Evolutionary conservation across 2,113 vertebrate species (phyloP).

Genomic region (Falco punctatus): DNA sequence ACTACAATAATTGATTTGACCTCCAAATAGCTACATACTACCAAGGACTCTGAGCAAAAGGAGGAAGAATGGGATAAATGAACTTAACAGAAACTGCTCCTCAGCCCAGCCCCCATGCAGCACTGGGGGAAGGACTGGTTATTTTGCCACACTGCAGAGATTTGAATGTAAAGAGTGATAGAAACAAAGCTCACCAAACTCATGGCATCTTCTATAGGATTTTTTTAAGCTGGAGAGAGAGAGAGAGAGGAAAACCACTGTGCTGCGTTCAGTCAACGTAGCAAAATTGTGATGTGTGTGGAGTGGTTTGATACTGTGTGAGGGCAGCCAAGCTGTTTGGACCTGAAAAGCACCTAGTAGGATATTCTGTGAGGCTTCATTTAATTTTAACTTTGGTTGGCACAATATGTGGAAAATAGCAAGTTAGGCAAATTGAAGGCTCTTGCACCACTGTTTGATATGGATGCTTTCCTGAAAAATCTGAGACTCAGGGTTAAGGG

Average conservation of each 20-base stretch:
- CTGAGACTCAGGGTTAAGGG: background rate
- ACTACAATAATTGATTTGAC: conserved; percentile 58
- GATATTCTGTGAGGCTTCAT: background rate
- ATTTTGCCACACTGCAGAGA: background rate
- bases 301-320: background rate
- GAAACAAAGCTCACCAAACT: background rate
- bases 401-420: background rate
- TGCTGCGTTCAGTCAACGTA: background rate
- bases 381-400: background rate
- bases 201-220: background rate
- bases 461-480: background rate
- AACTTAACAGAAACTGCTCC: background rate
- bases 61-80: background rate
- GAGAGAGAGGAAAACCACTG: background rate
- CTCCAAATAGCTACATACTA: conserved; percentile 34
- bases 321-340: background rate
- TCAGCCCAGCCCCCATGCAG: background rate
- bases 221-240: background rate
- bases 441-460: background rate
- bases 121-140: background rate
- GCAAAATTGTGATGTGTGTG: background rate
- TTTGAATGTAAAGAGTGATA: background rate
- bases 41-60: conserved; percentile 4
- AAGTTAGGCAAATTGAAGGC: background rate
- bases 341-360: background rate